Evolutionary conservation across 2,113 vertebrate species (phyloP), one percentile per base, ranked within the genome.

Genomic region (Oryzias woworae): DNA sequence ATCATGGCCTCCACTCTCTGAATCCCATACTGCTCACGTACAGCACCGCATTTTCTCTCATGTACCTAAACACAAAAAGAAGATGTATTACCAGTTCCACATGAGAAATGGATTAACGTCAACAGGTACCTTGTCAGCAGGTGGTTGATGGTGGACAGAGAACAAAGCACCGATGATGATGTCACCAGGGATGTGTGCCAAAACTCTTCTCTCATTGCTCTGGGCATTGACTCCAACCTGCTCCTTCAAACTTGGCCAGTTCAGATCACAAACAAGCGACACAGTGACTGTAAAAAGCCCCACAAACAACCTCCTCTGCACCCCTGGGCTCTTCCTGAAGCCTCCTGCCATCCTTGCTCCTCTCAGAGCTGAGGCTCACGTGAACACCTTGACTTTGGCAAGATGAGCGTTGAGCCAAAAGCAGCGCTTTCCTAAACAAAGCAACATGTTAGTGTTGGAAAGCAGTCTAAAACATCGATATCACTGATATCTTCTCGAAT

Each of bases 1-100:
- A 99, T 91, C 97, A 99, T 99, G 53, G 97, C 97, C 79, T 99
- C 97, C 78, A 99, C 97, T 71, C 97, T 91, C 84, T 99, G 97
- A 79, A 99, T 99, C 42, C 97, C 97, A 55, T 99, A 99, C 69
- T 99, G 97, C 80, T 99, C 97, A 42, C 97, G 93, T 36, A 99
- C 94, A 0, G 93, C 96, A 10, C 97, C 97, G 43, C 97, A 99
- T 85, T 99, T 98, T 58, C 97, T 90, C 86, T 99, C 97, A 1
- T 98, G 97, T 45, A 99, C 89, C 89, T 90, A 44, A 42, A 14
- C 6, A 23, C 89, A 41, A 36, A 14, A 7, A 23, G 43, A 43
- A n/a, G 13, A 4, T 1, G 20, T 36, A 13, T 12, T 12, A 36
- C 7, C 36, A 8, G 0, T 36, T 36, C 8, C 36, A 36, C 36